Percentiles rank a stretch among this genome's conserved stretches.
phyloP scores from a whole-genome alignment of 2,797 vertebrate species.

The Sebastes wilsoni region DNA sequence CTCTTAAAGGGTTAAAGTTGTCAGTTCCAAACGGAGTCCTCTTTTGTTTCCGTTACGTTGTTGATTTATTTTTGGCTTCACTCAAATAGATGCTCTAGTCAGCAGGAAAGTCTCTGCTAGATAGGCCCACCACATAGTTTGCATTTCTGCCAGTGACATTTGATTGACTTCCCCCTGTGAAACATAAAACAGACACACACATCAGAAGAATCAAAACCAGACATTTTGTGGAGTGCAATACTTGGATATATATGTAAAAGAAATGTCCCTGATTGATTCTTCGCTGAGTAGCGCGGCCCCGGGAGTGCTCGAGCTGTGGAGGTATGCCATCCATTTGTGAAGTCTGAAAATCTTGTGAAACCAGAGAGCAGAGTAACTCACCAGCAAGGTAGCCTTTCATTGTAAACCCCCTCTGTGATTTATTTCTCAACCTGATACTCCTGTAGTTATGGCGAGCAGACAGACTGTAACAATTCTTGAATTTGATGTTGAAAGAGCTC shows the following conservation, averaged over 20 bases:
- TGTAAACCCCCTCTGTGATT: conserved; percentile 49
- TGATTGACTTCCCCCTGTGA: conserved; percentile 23
- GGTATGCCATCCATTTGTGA: conserved; percentile 42
- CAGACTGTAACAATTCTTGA: conserved; percentile 40
- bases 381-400: conserved; percentile 33
- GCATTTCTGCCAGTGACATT: conserved; percentile 36
- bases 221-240: conserved; percentile 27
- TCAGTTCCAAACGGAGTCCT: neutral
- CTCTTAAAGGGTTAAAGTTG: neutral
- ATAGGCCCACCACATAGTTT: conserved; percentile 15
- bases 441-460: conserved; percentile 48
- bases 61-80: conserved; percentile 7
- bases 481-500: conserved; percentile 52
- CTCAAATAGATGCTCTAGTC: conserved; percentile 10
- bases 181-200: conserved; percentile 48
- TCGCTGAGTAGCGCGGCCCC: neutral
- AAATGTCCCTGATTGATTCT: conserved; percentile 27
- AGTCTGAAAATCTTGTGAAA: conserved; percentile 54
- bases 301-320: conserved; percentile 11
- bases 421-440: conserved; percentile 61
- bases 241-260: conserved; percentile 34
- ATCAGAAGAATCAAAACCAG: conserved; percentile 54
- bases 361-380: conserved; percentile 55
- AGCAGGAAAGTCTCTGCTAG: neutral
- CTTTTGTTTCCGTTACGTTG: neutral